Evolutionary conservation across 2,113 vertebrate genomes (phyloP), one percentile per base, ranked within the genome.

Genomic region (Hypanus sabinus): DNA sequence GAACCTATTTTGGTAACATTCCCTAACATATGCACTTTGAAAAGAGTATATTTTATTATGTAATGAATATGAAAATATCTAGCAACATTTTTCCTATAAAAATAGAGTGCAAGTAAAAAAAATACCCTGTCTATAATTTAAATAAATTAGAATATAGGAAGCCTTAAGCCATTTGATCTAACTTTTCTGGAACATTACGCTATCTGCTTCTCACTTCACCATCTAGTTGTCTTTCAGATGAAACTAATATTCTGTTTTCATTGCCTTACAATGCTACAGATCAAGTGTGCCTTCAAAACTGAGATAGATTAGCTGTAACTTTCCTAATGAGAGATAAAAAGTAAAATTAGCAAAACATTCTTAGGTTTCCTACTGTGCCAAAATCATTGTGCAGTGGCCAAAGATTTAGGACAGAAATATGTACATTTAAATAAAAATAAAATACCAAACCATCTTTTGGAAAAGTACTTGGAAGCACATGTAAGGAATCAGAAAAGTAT

Each of bases 61-160:
- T 33, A 65, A 68, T 18, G 5, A 0, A 16, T 90, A 20, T 65
- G 20, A 60, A 90, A 65, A 90, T 90, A 90, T 65, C 57, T 18
- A 33, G 55, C 16, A 62, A 30, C 16, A 65, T 88, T 85, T 79
- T 36, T 90, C 1, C 62, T 90, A 33, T 90, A 36, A 90, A 90
- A 65, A 62, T 27, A 20, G 18, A n/a, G 76, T 18, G 5, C 65
- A 65, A 6, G 62, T 65, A 60, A 87, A n/a, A 88, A 80, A 88
- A 87, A 12, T 8, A 88, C 30, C 27, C 27, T 1, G 38, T 90
- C 30, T 68, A 18, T 16, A 90, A 0, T 33, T 90, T 33, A 65
- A 68, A 90, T 36, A 90, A 30, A 62, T 90, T 33, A 65, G 85
- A 90, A 88, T n/a, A 30, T 33, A 90, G 60, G 65, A 90, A 68